Conservation (phyloP, 2,797 vertebrate genomes). For the Calcarius lapponicus region DNA sequence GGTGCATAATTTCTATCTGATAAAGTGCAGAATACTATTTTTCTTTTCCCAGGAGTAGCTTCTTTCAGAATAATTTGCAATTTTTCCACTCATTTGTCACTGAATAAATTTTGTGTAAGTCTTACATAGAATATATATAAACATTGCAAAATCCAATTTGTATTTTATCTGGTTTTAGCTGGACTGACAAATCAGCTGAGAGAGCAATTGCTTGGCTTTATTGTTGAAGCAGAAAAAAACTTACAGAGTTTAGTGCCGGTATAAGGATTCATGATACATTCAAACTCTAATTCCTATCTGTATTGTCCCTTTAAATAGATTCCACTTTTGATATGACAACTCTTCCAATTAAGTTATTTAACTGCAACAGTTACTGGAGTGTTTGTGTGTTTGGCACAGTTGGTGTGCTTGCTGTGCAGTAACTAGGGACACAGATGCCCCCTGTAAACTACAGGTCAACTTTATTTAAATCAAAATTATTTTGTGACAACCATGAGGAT, state of each 20-base stretch:
- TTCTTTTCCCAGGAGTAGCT: neutral
- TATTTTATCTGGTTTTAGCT: neutral
- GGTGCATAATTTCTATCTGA: neutral
- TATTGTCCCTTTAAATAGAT: neutral
- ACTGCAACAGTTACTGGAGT: neutral
- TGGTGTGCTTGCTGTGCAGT: neutral
- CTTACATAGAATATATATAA: neutral
- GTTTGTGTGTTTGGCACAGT: neutral
- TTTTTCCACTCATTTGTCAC: neutral
- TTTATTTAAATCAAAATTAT: neutral
- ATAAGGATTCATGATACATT: neutral
- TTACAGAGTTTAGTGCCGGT: neutral
- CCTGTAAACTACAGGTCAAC: neutral
- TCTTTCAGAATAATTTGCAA: neutral
- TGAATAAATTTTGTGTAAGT: neutral
- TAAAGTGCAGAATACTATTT: neutral
- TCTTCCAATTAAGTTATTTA: neutral
- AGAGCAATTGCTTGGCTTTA: neutral
- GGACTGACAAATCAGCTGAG: neutral
- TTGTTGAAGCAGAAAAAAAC: neutral
- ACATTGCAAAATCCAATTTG: neutral
- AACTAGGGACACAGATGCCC: neutral
- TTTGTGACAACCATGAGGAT: neutral
- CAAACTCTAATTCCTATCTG: neutral
- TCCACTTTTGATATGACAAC: neutral